Percentiles rank a stretch among this genome's conserved stretches.
phyloP scores from a whole-genome alignment of 2,888 invertebrate species.

The Hypselothyrea guttata region DNA sequence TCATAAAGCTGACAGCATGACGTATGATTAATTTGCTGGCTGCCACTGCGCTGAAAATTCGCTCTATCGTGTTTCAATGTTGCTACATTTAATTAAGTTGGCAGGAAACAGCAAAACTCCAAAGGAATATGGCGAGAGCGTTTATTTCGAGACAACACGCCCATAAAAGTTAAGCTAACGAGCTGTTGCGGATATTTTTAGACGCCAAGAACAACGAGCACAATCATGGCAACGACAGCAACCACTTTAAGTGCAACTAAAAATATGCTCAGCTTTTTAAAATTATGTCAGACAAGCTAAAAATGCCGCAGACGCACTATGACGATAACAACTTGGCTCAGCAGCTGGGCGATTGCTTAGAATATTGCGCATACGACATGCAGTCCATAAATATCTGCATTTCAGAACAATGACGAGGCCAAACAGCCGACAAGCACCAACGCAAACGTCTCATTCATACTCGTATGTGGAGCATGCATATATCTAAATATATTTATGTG shows the following conservation, averaged over 20 bases:
- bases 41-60: slow-evolving; percentile 9
- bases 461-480: slow-evolving; percentile 1
- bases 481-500: slow-evolving; percentile 5
- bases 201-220: slow-evolving; percentile 8
- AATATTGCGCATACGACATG: slow-evolving; percentile 59
- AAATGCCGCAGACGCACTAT: slow-evolving; percentile 31
- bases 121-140: slow-evolving; percentile 30
- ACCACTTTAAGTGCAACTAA: slow-evolving; percentile 59
- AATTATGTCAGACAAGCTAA: slow-evolving; percentile 47
- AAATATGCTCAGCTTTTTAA: slow-evolving; percentile 49
- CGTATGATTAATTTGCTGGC: slow-evolving; percentile 66
- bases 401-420: slow-evolving; percentile 53
- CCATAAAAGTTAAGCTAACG: slow-evolving; percentile 1
- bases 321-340: slow-evolving; percentile 7
- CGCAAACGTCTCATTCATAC: slow-evolving; percentile 22
- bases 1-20: slow-evolving; percentile 72
- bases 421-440: slow-evolving; percentile 16
- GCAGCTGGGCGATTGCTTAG: slow-evolving; percentile 25
- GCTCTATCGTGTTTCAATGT: not conserved
- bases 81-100: slow-evolving; percentile 63
- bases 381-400: slow-evolving; percentile 64
- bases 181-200: slow-evolving; percentile 36
- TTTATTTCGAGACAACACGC: slow-evolving; percentile 36
- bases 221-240: slow-evolving; percentile 1
- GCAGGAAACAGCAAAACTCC: slow-evolving; percentile 11